A percentile compares a stretch with the other conserved stretches of the same genome.
These are phyloP conservation scores for Mirza zaza DNA, from an alignment of 2,113 vertebrate genomes.

Conservation along the genomic window DNA sequence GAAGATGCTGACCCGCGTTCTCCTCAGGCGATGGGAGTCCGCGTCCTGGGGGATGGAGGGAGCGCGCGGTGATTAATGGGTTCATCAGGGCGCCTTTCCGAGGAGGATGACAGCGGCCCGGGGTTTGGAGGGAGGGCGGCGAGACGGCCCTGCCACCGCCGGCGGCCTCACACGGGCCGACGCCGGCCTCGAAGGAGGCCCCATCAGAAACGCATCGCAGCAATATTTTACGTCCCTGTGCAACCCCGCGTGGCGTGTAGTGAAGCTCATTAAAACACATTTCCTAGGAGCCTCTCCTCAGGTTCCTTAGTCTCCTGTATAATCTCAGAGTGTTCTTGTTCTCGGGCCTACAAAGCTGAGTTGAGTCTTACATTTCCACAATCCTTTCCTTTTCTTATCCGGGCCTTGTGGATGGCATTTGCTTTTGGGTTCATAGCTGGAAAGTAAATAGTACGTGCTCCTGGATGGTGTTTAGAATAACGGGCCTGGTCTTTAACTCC, in stretches of 20 bases:
- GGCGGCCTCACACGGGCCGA: background rate
- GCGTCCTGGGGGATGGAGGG: background rate
- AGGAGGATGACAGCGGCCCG: background rate
- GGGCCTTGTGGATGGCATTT: background rate
- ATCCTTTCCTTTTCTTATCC: background rate
- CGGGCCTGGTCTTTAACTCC: background rate
- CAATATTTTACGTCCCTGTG: background rate
- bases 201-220: fast-evolving
- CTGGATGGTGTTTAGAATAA: background rate
- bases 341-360: background rate
- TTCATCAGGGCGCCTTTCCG: background rate
- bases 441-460: background rate
- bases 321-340: background rate
- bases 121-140: background rate
- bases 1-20: background rate
- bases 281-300: background rate
- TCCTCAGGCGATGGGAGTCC: background rate
- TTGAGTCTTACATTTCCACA: background rate
- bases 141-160: background rate
- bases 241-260: background rate
- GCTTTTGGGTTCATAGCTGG: background rate
- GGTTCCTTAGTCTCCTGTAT: fast-evolving
- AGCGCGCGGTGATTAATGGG: background rate
- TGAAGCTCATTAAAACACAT: background rate
- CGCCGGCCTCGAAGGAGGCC: background rate